phyloP scores from a whole-genome alignment of 2,113 vertebrate genomes.

The Microcebus jonahi region DNA sequence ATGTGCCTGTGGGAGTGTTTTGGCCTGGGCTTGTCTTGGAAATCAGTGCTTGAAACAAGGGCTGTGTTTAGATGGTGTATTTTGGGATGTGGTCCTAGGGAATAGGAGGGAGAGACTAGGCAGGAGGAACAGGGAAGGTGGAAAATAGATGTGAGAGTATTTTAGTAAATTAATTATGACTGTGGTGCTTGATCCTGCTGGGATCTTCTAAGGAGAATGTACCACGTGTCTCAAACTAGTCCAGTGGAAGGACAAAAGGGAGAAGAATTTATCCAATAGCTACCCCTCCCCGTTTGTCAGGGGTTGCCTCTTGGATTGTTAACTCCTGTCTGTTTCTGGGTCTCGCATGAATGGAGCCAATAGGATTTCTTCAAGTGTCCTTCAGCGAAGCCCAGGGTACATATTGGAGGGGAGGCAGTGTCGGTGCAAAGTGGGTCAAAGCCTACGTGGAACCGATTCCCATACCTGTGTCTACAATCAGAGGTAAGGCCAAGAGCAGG shows the following conservation, averaged over 20 bases:
- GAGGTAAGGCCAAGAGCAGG: neutral
- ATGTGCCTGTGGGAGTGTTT: neutral
- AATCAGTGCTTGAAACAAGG: neutral
- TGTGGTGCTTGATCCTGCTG: neutral
- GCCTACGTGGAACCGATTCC: neutral
- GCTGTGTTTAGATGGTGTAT: neutral
- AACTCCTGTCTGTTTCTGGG: neutral
- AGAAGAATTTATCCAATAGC: neutral
- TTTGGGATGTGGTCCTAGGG: neutral
- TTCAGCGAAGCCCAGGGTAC: neutral
- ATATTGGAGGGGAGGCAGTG: neutral
- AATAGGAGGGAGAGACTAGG: neutral
- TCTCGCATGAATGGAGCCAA: neutral
- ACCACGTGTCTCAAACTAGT: neutral
- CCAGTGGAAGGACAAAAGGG: neutral
- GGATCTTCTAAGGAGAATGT: neutral
- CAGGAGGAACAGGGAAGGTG: neutral
- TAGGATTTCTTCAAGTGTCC: neutral
- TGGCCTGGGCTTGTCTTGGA: neutral
- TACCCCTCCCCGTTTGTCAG: neutral
- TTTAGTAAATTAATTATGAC: slow-evolving; percentile 11
- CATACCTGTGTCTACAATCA: neutral
- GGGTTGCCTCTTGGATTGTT: neutral
- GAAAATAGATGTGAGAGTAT: neutral
- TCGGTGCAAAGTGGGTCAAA: neutral